phyloP scores from a whole-genome alignment of 2,797 vertebrate genomes.

The Lutjanus argentimaculatus region DNA sequence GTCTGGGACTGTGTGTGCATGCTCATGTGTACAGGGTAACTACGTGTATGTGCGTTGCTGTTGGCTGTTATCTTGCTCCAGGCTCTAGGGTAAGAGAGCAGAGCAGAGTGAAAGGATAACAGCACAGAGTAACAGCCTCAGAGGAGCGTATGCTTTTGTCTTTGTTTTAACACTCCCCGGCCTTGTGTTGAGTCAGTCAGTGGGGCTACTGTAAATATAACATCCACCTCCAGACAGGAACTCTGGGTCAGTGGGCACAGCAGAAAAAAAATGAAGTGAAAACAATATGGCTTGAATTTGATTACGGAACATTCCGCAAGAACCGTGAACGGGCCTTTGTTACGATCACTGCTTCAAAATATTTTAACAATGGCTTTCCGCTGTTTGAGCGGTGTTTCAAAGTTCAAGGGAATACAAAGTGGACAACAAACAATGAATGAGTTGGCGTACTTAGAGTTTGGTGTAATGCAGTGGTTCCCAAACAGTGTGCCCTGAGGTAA shows the following conservation, averaged over 20 bases:
- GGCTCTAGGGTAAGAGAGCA: conserved; percentile 53
- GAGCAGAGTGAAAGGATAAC: conserved; percentile 49
- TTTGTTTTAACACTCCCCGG: conserved; percentile 47
- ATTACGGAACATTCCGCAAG: conserved; percentile 39
- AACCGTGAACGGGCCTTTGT: conserved; percentile 16
- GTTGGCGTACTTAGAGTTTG: conserved; percentile 17
- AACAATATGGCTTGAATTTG: conserved; percentile 47
- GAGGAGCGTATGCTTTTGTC: conserved; percentile 53
- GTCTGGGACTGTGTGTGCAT: conserved; percentile 12
- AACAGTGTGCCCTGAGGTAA: too few relatives aligned
- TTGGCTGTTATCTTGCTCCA: conserved; percentile 53
- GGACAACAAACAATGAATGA: conserved; percentile 51
- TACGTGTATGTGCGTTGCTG: conserved; percentile 24
- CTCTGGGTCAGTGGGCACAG: conserved; percentile 52
- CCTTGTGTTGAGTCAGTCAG: conserved; percentile 53
- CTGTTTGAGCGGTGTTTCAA: conserved; percentile 40
- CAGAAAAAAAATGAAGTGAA: conserved; percentile 44
- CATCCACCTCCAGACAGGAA: conserved; percentile 62
- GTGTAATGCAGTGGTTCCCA: neutral
- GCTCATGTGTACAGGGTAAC: conserved; percentile 8
- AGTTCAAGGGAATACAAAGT: conserved; percentile 52
- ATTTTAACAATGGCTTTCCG: conserved; percentile 49
- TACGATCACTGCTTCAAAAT: conserved; percentile 22
- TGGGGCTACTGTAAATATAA: conserved; percentile 59
- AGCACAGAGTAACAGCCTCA: conserved; percentile 38